Conservation (phyloP, 2,797 vertebrate species). For the Tenualosa ilisha region DNA sequence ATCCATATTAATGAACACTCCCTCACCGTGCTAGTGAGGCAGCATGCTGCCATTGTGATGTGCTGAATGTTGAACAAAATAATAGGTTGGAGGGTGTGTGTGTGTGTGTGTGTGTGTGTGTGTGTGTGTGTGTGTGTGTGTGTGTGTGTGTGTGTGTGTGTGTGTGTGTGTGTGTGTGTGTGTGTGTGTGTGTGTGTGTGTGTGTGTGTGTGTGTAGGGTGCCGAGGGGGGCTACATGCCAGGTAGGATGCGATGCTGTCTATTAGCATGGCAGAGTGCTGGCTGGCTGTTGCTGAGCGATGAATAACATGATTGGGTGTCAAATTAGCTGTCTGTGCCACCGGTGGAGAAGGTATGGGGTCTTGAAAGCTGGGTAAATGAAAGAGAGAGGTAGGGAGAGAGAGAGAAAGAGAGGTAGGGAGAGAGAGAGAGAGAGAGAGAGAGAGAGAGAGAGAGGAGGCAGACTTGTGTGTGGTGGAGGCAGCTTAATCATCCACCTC, state of each 20-base stretch:
- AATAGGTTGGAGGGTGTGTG: neutral
- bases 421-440: neutral
- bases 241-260: neutral
- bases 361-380: neutral
- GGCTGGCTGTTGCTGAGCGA: neutral
- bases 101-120: neutral
- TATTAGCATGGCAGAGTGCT: constrained; percentile 5
- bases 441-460: neutral
- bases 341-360: neutral
- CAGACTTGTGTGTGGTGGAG: neutral
- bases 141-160: constrained; percentile 10
- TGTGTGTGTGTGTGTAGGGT: neutral
- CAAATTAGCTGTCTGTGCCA: neutral
- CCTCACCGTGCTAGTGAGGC: neutral
- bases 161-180: neutral
- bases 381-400: neutral
- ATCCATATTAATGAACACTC: constrained; percentile 14
- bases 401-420: neutral
- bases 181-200: constrained; percentile 2
- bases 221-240: neutral
- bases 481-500: constrained; percentile 2
- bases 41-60: neutral
- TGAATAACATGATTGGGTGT: constrained; percentile 6
- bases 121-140: constrained; percentile 3
- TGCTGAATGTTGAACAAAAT: constrained; percentile 15